Evolutionary conservation across 2,888 invertebrate genomes (phyloP).

Genomic region (Fragum fragum): DNA sequence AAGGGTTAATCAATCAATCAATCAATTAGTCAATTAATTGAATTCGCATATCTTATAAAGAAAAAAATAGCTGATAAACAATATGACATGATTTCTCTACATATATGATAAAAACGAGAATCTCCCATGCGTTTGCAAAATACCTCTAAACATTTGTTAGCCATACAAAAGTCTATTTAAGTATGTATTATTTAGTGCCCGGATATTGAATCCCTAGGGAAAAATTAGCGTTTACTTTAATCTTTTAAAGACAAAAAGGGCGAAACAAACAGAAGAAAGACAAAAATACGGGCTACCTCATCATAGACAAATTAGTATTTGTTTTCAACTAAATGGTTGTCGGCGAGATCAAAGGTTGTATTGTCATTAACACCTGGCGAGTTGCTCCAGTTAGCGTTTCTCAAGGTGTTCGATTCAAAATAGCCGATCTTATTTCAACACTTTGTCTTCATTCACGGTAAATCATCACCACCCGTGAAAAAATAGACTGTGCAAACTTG

Average conservation of each 20-base stretch:
- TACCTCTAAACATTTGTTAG: too few species aligned
- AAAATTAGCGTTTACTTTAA: neutral
- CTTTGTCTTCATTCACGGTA: neutral
- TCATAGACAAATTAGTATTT: neutral
- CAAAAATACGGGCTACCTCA: neutral
- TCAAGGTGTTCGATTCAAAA: neutral
- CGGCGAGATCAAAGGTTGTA: neutral
- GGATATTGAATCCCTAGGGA: neutral
- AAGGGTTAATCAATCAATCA: too few species aligned
- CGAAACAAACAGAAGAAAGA: neutral
- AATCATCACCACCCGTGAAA: too few species aligned
- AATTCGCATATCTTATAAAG: too few species aligned
- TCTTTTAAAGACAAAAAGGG: neutral
- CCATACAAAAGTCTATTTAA: too few species aligned
- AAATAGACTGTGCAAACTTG: too few species aligned
- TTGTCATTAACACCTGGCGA: neutral
- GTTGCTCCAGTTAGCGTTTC: neutral
- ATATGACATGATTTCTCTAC: too few species aligned
- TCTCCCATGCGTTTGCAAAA: too few species aligned
- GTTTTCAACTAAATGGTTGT: neutral
- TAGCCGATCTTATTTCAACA: neutral
- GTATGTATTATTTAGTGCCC: too few species aligned
- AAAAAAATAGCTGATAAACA: too few species aligned
- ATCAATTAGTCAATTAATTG: too few species aligned
- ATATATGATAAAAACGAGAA: too few species aligned